Conservation (phyloP, 2,113 vertebrate genomes). For the Semnopithecus entellus region DNA sequence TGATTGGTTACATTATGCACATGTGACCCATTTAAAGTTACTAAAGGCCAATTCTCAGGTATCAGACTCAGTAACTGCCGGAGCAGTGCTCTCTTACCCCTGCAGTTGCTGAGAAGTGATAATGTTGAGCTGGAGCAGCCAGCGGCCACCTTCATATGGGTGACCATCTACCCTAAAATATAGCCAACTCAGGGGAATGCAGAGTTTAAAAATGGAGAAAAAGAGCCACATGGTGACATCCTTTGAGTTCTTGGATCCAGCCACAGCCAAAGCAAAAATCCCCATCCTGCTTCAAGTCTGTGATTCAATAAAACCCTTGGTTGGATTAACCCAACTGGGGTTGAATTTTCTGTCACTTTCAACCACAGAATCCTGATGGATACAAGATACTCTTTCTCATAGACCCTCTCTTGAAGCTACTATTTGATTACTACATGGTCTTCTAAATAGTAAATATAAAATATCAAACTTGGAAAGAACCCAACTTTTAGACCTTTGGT, state of each 20-base stretch:
- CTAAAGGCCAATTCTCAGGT: neutral
- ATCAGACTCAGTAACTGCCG: too few relatives aligned
- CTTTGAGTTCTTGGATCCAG: neutral
- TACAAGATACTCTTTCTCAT: neutral
- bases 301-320: neutral
- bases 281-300: neutral
- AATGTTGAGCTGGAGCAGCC: rapidly evolving
- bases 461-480: neutral
- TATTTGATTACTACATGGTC: neutral
- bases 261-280: neutral
- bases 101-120: neutral
- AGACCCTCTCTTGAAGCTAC: neutral
- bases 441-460: neutral
- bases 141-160: rapidly evolving
- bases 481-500: neutral
- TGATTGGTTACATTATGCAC: neutral
- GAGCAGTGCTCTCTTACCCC: neutral
- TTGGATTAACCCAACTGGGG: neutral
- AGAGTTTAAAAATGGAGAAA: neutral
- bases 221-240: neutral
- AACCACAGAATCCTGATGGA: neutral
- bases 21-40: neutral
- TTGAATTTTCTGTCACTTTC: neutral
- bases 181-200: neutral
- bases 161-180: neutral